Evolutionary conservation across 2,888 invertebrate genomes (phyloP), one percentile per base, ranked within the genome.

Genomic region (Embidobia sp.): DNA sequence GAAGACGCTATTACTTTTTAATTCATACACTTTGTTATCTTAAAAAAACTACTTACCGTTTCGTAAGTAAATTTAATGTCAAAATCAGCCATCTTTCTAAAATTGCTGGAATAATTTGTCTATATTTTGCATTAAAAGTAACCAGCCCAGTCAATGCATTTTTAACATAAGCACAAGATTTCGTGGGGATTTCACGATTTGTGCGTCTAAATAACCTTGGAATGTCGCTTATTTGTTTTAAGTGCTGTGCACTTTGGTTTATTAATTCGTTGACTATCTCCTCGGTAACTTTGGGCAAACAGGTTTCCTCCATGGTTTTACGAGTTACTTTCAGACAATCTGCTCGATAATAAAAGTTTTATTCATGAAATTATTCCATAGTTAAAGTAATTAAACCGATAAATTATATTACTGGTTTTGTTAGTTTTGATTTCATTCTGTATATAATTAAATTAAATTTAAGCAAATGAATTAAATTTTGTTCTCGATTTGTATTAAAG

Each of bases 121-220:
- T 81, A 77, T 92, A 92, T 61, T 91, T 90, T 42, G 89, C 84
- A 79, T 92, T 89, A 85, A 95, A 94, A 66, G 92, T 91, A 6
- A 90, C 88, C 49, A 95, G 90, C 1, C 93, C 92, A 70, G 91
- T 91, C 0, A 94, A 84, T 80, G 94, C 91, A 66, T 92, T 91
- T 33, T 93, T 93, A n/a, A 96, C 93, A 86, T 98, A 98, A 11
- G 92, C 89, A 78, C 97, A 97, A 27, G 95, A 93, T 83, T 94
- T 94, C 0, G 93, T 93, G 0, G 98, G 97, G 18, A 94, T 91
- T 81, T 95, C 97, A 77, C 97, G 92, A 88, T 98, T 98, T 0
- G 98, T 98, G 88, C 97, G 94, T 59, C 98, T 92, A 88, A 97
- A 98, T 63, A 98, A 90, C 77, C 98, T 92, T 1, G 99, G 99